These are phyloP conservation scores for Stenopsyche tienmushanensis DNA, from an alignment of 1,140 invertebrate species.

Conservation along the genomic window DNA sequence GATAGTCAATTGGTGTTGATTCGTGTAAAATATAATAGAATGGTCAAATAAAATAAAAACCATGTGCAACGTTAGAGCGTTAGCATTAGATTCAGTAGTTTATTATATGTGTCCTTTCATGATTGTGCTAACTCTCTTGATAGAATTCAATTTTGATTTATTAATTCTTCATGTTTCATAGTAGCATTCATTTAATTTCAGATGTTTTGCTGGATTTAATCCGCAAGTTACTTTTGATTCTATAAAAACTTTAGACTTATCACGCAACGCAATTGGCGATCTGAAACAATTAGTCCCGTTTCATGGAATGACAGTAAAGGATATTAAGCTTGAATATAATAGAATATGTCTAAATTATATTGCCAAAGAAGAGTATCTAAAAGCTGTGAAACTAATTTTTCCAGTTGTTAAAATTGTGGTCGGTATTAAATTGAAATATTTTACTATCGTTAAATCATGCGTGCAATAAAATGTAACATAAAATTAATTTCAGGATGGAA, in stretches of 20 bases:
- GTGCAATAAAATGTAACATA: too few species aligned
- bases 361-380: constrained; percentile 50
- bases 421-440: constrained; percentile 28
- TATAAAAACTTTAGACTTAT: constrained; percentile 21
- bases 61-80: too few species aligned
- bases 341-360: constrained; percentile 52
- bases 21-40: too few species aligned
- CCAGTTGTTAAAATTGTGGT: constrained; percentile 47
- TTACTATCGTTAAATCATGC: not conserved
- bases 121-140: too few species aligned
- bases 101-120: too few species aligned
- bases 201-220: constrained; percentile 24
- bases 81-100: too few species aligned
- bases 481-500: constrained; percentile 28
- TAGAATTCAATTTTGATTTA: constrained; percentile 2
- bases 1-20: too few species aligned
- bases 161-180: not conserved
- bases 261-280: constrained; percentile 21
- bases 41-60: too few species aligned
- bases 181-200: constrained; percentile 12
- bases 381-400: constrained; percentile 49
- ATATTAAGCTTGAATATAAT: constrained; percentile 53
- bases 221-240: constrained; percentile 8
- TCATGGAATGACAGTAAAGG: constrained; percentile 38
- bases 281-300: constrained; percentile 9